phyloP scores from a whole-genome alignment of 2,113 vertebrate species.

The Gasterosteus nipponicus region DNA sequence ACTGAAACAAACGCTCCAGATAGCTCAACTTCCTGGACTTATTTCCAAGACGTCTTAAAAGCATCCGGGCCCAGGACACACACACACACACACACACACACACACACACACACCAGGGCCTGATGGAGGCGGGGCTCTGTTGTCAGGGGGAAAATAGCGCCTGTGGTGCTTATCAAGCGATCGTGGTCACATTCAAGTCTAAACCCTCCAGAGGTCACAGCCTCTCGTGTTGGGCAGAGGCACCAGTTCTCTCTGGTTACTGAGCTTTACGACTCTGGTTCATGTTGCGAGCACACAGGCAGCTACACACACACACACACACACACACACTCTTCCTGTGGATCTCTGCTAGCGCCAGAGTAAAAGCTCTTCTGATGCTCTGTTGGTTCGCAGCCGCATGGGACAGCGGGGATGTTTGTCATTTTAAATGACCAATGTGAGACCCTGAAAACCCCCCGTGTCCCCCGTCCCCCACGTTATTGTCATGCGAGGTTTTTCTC shows the following conservation, averaged over 20 bases:
- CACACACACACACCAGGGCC: neutral
- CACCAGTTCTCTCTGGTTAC: conserved; percentile 40
- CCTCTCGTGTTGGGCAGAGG: neutral
- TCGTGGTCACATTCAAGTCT: neutral
- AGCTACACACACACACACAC: no score
- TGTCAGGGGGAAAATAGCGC: neutral
- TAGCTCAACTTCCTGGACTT: neutral
- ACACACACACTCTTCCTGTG: neutral
- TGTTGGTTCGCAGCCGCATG: conserved; percentile 24
- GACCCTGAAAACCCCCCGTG: neutral
- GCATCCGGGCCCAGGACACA: neutral
- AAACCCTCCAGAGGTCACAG: neutral
- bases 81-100: neutral
- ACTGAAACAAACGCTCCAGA: conserved; percentile 18
- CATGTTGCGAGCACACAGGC: neutral
- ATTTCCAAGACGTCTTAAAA: neutral
- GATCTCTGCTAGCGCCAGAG: neutral
- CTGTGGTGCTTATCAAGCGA: neutral
- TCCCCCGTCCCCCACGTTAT: neutral
- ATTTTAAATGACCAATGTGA: conserved; percentile 2
- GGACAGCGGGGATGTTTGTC: neutral
- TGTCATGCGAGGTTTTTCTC: conserved; percentile 10
- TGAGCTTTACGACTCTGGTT: neutral
- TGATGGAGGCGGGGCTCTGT: neutral
- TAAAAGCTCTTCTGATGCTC: neutral